Percentiles rank a stretch among this genome's conserved stretches.
These are phyloP conservation scores for Microctonus aethiopoides DNA, from an alignment of 2,888 invertebrate species.

Conservation along the genomic window DNA sequence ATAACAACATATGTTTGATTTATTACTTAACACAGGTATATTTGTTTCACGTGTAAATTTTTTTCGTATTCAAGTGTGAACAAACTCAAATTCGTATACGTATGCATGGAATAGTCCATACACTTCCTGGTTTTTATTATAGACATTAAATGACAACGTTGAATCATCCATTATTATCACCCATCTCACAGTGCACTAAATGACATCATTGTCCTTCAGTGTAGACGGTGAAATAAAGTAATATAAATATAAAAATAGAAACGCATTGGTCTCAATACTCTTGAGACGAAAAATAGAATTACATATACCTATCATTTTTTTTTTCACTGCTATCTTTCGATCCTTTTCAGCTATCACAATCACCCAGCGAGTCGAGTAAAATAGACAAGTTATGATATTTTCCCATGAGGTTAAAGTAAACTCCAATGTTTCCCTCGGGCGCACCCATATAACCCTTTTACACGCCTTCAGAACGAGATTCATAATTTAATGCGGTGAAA, in stretches of 20 bases:
- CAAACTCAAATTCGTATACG: neutral
- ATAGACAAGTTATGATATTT: constrained; percentile 20
- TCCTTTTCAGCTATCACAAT: neutral
- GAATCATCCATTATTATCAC: neutral
- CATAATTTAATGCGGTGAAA: constrained; percentile 40
- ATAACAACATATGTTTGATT: neutral
- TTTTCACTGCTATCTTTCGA: neutral
- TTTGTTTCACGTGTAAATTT: neutral
- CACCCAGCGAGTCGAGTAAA: neutral
- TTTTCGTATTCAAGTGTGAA: neutral
- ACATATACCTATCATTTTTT: neutral
- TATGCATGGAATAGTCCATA: neutral
- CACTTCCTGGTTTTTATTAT: neutral
- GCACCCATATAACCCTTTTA: constrained; percentile 28
- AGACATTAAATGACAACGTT: neutral
- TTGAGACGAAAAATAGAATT: neutral
- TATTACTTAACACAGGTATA: neutral
- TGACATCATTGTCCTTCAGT: neutral
- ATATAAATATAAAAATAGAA: neutral
- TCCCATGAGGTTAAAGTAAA: constrained; percentile 5
- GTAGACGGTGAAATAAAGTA: neutral
- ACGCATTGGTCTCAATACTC: neutral
- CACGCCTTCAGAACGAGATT: constrained; percentile 24
- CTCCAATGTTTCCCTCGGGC: constrained; percentile 20
- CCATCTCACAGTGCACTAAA: neutral